Evolutionary conservation across 2,113 vertebrate genomes (phyloP).

Genomic region (Macroglossus sobrinus): DNA sequence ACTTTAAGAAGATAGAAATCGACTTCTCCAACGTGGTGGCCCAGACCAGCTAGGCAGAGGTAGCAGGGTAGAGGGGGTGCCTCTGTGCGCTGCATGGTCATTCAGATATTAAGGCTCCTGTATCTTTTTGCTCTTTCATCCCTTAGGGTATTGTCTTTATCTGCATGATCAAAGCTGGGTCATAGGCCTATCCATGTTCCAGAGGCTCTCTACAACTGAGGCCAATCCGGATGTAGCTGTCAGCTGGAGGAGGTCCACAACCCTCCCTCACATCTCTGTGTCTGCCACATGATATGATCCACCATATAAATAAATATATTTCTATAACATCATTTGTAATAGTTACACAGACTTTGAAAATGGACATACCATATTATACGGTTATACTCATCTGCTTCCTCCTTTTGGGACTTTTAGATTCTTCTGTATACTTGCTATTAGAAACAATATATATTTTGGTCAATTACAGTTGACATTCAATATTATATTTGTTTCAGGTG

Average conservation of each 20-base stretch:
- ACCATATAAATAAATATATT: neutral
- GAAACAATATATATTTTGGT: neutral
- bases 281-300: neutral
- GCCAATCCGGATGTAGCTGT: neutral
- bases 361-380: no score
- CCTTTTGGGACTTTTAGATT: neutral
- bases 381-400: neutral
- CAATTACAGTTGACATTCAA: no score
- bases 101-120: neutral
- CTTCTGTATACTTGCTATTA: neutral
- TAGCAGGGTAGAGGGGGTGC: neutral
- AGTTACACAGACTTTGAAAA: neutral
- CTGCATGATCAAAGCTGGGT: neutral
- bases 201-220: neutral
- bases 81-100: neutral
- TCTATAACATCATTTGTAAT: neutral
- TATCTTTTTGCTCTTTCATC: neutral
- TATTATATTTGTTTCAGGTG: no score
- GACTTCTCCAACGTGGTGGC: neutral
- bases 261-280: neutral
- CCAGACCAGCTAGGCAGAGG: neutral
- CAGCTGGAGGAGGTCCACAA: no score
- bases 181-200: neutral
- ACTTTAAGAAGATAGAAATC: neutral
- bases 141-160: neutral